Conservation (phyloP, 2,113 vertebrate species). For the Charadrius vociferus region DNA sequence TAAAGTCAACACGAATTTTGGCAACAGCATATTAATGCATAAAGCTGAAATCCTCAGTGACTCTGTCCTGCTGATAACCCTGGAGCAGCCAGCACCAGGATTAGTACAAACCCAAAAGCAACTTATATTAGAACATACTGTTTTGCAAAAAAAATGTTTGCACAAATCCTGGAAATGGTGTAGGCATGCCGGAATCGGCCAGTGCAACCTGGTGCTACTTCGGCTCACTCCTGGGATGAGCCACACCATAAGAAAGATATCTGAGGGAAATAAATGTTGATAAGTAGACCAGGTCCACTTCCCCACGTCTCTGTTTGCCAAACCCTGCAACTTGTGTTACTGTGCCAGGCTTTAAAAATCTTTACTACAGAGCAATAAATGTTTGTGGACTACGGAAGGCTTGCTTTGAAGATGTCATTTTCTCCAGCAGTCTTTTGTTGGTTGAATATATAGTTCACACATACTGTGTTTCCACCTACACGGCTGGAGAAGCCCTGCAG, state of each 20-base stretch:
- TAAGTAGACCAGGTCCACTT: conserved; percentile 20
- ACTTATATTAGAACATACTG: neutral
- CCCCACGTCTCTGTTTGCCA: conserved; percentile 12
- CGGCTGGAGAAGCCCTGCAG: conserved; percentile 61
- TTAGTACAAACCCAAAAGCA: neutral
- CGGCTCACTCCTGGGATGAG: neutral
- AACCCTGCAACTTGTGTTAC: neutral
- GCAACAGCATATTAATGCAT: conserved; percentile 9
- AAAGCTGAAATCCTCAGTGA: conserved; percentile 41
- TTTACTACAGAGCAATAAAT: neutral
- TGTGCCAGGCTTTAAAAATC: conserved; percentile 30
- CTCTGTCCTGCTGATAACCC: conserved; percentile 10
- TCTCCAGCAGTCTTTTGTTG: conserved; percentile 19
- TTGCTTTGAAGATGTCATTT: conserved; percentile 24
- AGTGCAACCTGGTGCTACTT: neutral
- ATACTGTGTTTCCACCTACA: conserved; percentile 58
- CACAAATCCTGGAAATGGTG: neutral
- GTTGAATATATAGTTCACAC: neutral
- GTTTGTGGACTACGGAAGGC: neutral
- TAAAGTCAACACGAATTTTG: conserved; percentile 54
- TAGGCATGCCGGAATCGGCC: neutral
- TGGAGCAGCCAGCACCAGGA: neutral
- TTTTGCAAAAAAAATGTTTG: neutral
- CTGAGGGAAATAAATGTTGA: conserved; percentile 23
- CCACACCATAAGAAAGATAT: neutral